phyloP scores from a whole-genome alignment of 2,113 vertebrate species.

The Platycercus adscitus region DNA sequence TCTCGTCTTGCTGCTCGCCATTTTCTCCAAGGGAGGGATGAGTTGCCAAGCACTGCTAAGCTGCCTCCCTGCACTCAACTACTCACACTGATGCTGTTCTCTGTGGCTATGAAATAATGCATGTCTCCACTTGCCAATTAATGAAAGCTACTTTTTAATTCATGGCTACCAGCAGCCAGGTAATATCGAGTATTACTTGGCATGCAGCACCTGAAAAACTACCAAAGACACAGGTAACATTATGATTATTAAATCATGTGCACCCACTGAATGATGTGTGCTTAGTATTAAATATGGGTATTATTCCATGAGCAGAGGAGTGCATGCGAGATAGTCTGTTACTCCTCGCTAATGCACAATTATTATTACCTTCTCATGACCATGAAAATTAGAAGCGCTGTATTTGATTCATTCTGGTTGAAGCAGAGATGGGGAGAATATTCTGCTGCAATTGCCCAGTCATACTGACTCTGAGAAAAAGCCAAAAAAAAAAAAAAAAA shows the following conservation, averaged over 20 bases:
- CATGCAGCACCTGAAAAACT: neutral
- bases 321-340: neutral
- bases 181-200: neutral
- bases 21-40: neutral
- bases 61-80: neutral
- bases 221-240: neutral
- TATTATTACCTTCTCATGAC: neutral
- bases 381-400: neutral
- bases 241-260: neutral
- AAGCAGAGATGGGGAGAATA: neutral
- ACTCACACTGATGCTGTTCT: neutral
- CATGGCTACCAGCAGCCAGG: neutral
- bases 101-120: neutral
- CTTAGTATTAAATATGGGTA: neutral
- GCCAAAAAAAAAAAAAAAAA: neutral
- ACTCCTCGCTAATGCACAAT: neutral
- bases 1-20: neutral
- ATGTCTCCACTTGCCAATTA: neutral
- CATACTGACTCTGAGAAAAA: neutral
- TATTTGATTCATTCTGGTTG: neutral
- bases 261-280: neutral
- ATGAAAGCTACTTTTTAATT: neutral
- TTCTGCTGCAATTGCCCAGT: neutral
- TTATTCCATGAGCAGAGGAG: neutral
- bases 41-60: neutral